phyloP scores from a whole-genome alignment of 1,140 invertebrate species.

The Diabrotica undecimpunctata region DNA sequence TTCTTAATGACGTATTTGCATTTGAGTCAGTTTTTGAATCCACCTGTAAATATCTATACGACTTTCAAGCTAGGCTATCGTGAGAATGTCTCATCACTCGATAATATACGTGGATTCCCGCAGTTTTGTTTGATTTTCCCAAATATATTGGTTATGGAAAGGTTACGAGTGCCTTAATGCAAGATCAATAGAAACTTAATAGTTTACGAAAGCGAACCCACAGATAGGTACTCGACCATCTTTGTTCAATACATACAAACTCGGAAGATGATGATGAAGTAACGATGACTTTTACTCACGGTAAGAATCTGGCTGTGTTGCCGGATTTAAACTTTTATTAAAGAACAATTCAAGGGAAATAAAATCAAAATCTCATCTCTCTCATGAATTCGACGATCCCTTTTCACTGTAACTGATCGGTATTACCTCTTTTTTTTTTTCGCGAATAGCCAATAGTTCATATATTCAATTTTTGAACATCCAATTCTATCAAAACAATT shows the following conservation, averaged over 20 bases:
- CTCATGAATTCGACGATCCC: too few relatives aligned
- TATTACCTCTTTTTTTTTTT: too few relatives aligned
- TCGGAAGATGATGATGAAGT: not conserved
- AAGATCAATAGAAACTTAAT: conserved; percentile 12
- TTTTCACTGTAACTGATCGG: too few relatives aligned
- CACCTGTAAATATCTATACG: too few relatives aligned
- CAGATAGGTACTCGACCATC: conserved; percentile 6
- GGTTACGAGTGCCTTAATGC: not conserved
- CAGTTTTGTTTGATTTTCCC: conserved; percentile 12
- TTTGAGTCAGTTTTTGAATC: too few relatives aligned
- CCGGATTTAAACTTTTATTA: not conserved
- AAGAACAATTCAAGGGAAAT: not conserved
- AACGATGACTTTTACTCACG: conserved; percentile 17
- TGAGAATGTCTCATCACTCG: too few relatives aligned
- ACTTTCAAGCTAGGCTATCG: too few relatives aligned
- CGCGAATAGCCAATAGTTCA: too few relatives aligned
- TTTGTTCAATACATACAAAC: conserved; percentile 6
- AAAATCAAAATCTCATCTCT: not conserved
- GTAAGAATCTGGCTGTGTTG: conserved; percentile 4
- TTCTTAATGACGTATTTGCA: too few relatives aligned
- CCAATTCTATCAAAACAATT: too few relatives aligned
- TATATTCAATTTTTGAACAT: too few relatives aligned
- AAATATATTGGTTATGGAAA: not conserved
- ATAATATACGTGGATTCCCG: not conserved
- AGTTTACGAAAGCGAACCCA: conserved; percentile 4